Evolutionary conservation across 1,140 invertebrate species (phyloP), one percentile per base, ranked within the genome.

Genomic region (Apis laboriosa): DNA sequence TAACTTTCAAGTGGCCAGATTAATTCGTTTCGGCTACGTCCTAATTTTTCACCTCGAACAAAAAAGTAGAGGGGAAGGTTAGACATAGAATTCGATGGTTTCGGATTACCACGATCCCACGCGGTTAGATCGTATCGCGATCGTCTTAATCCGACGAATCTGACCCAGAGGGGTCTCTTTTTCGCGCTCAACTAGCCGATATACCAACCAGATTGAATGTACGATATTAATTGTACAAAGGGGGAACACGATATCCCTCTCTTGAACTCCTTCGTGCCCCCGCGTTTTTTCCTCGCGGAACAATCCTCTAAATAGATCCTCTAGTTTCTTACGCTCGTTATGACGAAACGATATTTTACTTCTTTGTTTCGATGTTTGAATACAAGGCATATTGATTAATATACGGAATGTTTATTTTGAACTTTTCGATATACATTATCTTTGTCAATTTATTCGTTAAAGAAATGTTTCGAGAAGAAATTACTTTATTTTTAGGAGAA

Each of bases 91-190:
- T 61, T 79, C 76, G 60, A 77, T 15, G 78, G 84, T 84, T n/a
- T 86, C 82, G 60, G 71, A 84, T 86, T 86, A 84, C 84, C 24
- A 51, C 70, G 75, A 78, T 86, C 84, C 84, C 77, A 80, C 82
- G 84, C 82, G 58, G 67, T 9, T 60, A 64, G 63, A 72, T 73
- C 70, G 49, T 56, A 77, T 84, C 79, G 67, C 71, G 58, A 67
- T 76, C 34, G 67, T 63, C 67, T 80, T 84, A 74, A 80, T 86
- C 73, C 77, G 82, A 56, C 11, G 64, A 80, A 43, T 64, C 24
- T 34, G 77, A 43, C n/a, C 67, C 56, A 70, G 21, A 64, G 60
- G 66, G 34, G 34, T 49, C 55, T 79, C 76, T 58, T 77, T 85
- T 83, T 84, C 76, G 78, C 53, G 60, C 60, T 66, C 78, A 64